Evolutionary conservation across 2,113 vertebrate species (phyloP).

Genomic region (Balaenoptera acutorostrata): DNA sequence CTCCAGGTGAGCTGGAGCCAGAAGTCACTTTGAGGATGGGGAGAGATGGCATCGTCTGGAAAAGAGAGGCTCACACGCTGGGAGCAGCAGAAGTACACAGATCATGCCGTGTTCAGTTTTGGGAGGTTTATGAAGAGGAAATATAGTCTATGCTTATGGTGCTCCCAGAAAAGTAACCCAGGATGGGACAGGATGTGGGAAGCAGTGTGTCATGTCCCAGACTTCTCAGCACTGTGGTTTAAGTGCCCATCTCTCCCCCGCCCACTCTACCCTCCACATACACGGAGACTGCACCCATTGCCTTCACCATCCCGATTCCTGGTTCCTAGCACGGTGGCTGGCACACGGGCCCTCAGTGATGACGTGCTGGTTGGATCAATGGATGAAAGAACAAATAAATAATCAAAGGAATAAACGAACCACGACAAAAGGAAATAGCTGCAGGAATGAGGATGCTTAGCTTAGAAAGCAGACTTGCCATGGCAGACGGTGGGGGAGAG

Average conservation of each 20-base stretch:
- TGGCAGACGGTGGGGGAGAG: too few relatives aligned
- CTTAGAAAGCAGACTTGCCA: neutral
- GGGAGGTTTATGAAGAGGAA: too few relatives aligned
- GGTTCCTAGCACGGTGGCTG: neutral
- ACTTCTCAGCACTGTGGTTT: neutral
- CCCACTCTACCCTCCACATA: neutral
- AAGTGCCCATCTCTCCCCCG: rapidly evolving
- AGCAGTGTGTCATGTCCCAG: rapidly evolving
- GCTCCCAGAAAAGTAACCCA: neutral
- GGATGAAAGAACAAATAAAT: neutral
- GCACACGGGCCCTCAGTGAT: neutral
- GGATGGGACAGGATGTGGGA: neutral
- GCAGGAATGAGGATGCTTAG: neutral
- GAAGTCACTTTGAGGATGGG: neutral
- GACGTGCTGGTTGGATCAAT: neutral
- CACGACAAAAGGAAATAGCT: too few relatives aligned
- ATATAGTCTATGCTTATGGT: rapidly evolving
- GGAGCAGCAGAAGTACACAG: neutral
- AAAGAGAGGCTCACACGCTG: neutral
- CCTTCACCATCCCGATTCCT: too few relatives aligned
- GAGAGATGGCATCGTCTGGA: neutral
- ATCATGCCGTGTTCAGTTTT: neutral
- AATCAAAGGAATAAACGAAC: neutral
- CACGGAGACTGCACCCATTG: rapidly evolving
- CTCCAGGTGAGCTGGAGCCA: neutral